Base-by-base conservation (phyloP, 2,113 vertebrate genomes). In the Ciconia stormi region DNA sequence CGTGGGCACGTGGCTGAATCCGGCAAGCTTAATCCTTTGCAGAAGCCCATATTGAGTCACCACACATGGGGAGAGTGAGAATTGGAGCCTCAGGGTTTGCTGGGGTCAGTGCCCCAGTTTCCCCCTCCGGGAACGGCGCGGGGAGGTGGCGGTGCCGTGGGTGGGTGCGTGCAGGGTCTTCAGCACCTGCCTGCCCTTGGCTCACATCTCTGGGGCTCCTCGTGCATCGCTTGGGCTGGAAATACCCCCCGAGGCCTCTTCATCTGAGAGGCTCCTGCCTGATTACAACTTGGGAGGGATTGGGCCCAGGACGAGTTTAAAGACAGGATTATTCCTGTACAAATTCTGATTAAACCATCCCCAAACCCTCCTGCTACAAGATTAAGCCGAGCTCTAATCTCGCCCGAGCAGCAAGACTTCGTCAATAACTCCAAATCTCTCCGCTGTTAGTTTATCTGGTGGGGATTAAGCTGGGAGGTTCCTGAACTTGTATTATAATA, bases 301-400 rank as follows among this genome's bases (percentile, higher is more conserved):
- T 93, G 97, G 95, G 96, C 52, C 23, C 4, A 55, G 95, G 84
- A 78, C 70, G 87, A 96, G 97, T 95, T 95, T 95, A 95, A 96
- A 95, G 95, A 91, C 23, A 18, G 97, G 97, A 97, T 97, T 97
- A 97, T 93, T 93, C 74, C 97, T 97, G 97, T 96, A 82, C 97
- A 97, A 97, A 97, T 95, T 96, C 96, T 96, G 97, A 97, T 97
- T 97, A 97, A 97, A 96, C 40, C 87, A 1, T 29, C 97, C 97
- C 87, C 89, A 87, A 97, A 93, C 90, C 97, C 95, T 93, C 91
- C 69, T 5, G 86, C 94, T 73, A 83, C 94, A 81, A 72, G 76
- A 92, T 79, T 97, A 97, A 97, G 70, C 92, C 32, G 23, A 83
- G 92, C 96, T 94, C 93, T 97, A 97, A 97, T 97, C 97, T 94